These are phyloP conservation scores for Globicephala melas DNA, from an alignment of 2,113 vertebrate species.

Conservation along the genomic window DNA sequence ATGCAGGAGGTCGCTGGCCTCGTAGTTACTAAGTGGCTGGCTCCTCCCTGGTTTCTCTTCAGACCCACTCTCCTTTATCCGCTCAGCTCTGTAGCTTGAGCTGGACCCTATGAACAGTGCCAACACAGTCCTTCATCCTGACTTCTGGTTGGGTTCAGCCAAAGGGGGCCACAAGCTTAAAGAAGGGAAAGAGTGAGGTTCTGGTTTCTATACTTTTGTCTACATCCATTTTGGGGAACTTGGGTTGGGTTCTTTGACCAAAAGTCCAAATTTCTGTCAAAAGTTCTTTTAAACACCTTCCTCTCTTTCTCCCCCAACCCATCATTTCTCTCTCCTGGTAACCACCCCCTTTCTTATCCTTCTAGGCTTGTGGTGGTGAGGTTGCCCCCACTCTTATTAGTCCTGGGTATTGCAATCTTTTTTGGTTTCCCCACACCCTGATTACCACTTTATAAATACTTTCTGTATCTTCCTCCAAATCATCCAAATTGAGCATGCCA, in stretches of 20 bases:
- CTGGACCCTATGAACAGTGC: accelerated
- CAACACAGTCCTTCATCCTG: background rate
- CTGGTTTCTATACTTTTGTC: background rate
- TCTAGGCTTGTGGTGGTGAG: background rate
- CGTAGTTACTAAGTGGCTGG: background rate
- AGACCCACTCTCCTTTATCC: background rate
- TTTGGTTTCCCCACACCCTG: background rate
- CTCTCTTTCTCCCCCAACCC: no score
- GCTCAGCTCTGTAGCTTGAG: background rate
- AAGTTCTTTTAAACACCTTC: background rate
- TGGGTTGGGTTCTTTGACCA: background rate
- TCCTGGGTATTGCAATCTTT: background rate
- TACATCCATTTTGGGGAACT: accelerated
- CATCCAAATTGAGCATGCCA: background rate
- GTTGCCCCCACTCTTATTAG: background rate
- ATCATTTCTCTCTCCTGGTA: background rate
- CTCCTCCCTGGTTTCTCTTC: background rate
- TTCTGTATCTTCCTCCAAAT: background rate
- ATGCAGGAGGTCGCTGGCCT: accelerated
- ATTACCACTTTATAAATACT: background rate
- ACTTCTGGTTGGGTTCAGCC: background rate
- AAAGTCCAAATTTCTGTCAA: background rate
- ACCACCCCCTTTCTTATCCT: background rate
- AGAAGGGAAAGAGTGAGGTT: background rate
- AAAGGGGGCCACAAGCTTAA: background rate